A percentile compares a stretch with the other conserved stretches of the same genome.
Evolutionary conservation across 2,888 invertebrate species (phyloP).

Genomic region (Agonopterix alstromeriana): DNA sequence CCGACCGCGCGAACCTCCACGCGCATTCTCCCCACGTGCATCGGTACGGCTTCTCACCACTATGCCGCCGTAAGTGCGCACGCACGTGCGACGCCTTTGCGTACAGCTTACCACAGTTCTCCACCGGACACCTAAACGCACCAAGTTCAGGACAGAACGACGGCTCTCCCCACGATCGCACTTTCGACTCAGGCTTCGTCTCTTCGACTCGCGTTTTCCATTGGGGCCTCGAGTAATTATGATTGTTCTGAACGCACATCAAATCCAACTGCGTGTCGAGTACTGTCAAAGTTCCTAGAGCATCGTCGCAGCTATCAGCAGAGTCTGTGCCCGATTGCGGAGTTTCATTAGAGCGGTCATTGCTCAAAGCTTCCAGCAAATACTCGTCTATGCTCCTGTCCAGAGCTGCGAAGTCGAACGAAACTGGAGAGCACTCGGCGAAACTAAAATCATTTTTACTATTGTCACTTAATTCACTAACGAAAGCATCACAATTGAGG

Average conservation of each 20-base stretch:
- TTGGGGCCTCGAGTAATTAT: constrained; percentile 26
- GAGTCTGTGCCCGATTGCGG: constrained; percentile 37
- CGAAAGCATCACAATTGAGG: constrained; percentile 56
- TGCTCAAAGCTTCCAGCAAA: constrained; percentile 49
- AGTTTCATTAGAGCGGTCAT: constrained; percentile 45
- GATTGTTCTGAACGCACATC: constrained; percentile 33
- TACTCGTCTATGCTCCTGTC: constrained; percentile 60
- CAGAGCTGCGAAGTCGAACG: constrained; percentile 60
- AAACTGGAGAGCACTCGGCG: constrained; percentile 29
- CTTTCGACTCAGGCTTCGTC: constrained; percentile 31
- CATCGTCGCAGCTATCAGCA: constrained; percentile 31
- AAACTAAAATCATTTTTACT: constrained; percentile 42
- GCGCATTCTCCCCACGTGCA: constrained; percentile 89
- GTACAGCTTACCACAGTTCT: constrained; percentile 87
- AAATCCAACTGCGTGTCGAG: constrained; percentile 34
- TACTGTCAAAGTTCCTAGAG: constrained; percentile 26
- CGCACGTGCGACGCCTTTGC: constrained; percentile 94
- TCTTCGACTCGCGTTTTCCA: constrained; percentile 16
- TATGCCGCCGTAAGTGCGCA: constrained; percentile 90
- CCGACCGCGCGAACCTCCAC: constrained; percentile 96
- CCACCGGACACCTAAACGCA: constrained; percentile 82
- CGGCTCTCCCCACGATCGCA: constrained; percentile 56
- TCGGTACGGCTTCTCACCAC: constrained; percentile 86
- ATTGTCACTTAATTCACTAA: constrained; percentile 46
- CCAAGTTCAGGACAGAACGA: constrained; percentile 67